Evolutionary conservation across 2,113 vertebrate genomes (phyloP), one percentile per base, ranked within the genome.

Genomic region (Paraplagusia blochii): DNA sequence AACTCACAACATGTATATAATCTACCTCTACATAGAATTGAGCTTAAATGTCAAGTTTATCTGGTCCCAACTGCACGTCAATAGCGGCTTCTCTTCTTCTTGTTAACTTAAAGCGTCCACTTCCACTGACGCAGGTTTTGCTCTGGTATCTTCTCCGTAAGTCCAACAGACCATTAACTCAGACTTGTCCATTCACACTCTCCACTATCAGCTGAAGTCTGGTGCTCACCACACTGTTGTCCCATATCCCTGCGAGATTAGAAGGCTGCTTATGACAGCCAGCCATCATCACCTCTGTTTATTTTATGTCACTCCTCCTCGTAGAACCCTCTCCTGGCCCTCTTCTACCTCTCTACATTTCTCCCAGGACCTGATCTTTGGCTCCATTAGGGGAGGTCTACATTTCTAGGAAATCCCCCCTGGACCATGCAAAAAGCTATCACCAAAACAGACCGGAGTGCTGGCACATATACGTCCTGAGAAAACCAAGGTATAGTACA

Each of bases 281-380:
- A 44, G 69, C 66, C 52, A 14, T 85, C 84, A 80, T 72, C 78
- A 70, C 83, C 64, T 79, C 60, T 83, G 76, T 87, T 87, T 87
- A 66, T 76, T 72, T 76, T 71, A 76, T 75, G 65, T 57, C 62
- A 14, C 1, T 79, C 22, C 62, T 67, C 46, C 58, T 62, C 58
- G 51, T 59, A 29, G 34, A 59, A 11, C 19, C 42, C 19, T 52
- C 58, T 62, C 57, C 17, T 36, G 35, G 51, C 70, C 73, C 62
- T 65, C 67, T 34, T 61, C 63, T 45, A 40, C 66, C 53, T 70
- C 68, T 48, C 8, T n/a, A 17, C 15, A 42, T 33, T 33, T 73
- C 82, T 78, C 83, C 44, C 44, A 70, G 80, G 84, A 59, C 71
- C 43, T 11, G 62, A 80, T 69, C 83, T 88, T 77, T 83, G 85